These are phyloP conservation scores for Ptilonorhynchus violaceus DNA, from an alignment of 2,113 vertebrate genomes.

Conservation along the genomic window DNA sequence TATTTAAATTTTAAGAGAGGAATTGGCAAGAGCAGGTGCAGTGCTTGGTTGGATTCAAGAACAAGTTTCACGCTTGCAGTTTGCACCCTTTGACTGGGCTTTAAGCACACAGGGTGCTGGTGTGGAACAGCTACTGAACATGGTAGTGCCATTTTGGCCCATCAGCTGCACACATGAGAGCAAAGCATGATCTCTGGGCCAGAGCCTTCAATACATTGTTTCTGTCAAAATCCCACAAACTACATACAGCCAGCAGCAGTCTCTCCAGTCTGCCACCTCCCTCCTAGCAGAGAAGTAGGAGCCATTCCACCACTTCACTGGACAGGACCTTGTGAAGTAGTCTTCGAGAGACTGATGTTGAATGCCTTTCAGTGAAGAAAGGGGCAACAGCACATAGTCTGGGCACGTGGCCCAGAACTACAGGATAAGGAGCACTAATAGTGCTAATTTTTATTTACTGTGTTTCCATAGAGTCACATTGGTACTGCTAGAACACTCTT, in stretches of 20 bases:
- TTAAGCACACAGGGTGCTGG: not conserved
- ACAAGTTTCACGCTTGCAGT: not conserved
- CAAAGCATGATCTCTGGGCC: not conserved
- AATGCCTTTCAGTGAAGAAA: not conserved
- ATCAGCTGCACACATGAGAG: not conserved
- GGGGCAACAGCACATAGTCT: not conserved
- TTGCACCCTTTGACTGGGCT: not conserved
- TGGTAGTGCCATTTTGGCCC: not conserved
- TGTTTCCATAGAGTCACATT: not conserved
- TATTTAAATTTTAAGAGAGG: not conserved
- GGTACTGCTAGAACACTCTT: not conserved
- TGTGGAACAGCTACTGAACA: not conserved
- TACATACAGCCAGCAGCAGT: rapidly evolving
- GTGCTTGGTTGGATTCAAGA: not conserved
- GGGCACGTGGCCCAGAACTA: not conserved
- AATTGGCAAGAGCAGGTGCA: not conserved
- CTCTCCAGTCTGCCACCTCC: not conserved
- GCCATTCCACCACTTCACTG: not conserved
- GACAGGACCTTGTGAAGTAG: not conserved
- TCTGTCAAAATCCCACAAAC: not conserved
- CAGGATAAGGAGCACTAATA: not conserved
- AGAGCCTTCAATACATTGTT: not conserved
- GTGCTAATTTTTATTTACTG: not conserved
- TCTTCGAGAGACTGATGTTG: not conserved
- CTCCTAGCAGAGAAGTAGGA: not conserved